These are phyloP conservation scores for Trachelipus rathkii DNA, from an alignment of 1,140 invertebrate genomes.

Conservation along the genomic window DNA sequence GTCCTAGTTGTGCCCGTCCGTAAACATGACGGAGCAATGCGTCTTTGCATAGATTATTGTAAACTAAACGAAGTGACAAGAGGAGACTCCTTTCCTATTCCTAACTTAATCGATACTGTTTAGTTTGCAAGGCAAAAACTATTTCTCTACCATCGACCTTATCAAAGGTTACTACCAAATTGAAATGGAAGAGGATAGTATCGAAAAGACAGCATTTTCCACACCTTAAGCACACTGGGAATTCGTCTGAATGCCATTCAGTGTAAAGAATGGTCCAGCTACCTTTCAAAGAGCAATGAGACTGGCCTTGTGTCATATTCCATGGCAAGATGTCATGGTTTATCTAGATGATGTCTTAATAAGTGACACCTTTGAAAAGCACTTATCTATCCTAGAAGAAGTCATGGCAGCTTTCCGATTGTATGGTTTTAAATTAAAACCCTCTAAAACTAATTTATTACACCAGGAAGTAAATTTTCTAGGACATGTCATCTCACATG, in stretches of 20 bases:
- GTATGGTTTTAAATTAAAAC: not conserved
- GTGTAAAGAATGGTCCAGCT: not conserved
- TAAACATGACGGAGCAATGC: not conserved
- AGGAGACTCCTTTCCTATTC: not conserved
- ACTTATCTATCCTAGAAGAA: not conserved
- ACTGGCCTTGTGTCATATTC: not conserved
- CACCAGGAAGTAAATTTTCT: not conserved
- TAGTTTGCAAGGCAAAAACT: not conserved
- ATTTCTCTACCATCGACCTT: constrained; percentile 10
- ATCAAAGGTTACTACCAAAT: not conserved
- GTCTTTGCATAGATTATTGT: constrained; percentile 5
- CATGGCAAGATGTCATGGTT: not conserved
- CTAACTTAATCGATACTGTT: constrained; percentile 12
- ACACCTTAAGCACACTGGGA: not conserved
- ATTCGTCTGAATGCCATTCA: not conserved
- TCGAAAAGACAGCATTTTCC: not conserved
- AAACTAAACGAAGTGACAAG: not conserved
- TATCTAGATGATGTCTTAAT: constrained; percentile 2
- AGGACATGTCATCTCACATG: not conserved
- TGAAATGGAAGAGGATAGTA: not conserved
- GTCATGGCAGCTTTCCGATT: not conserved
- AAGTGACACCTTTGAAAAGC: not conserved
- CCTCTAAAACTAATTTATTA: not conserved
- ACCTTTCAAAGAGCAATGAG: not conserved
- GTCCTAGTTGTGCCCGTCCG: not conserved